Evolutionary conservation across 2,888 invertebrate species (phyloP).

Genomic region (Drosophila diplacantha): DNA sequence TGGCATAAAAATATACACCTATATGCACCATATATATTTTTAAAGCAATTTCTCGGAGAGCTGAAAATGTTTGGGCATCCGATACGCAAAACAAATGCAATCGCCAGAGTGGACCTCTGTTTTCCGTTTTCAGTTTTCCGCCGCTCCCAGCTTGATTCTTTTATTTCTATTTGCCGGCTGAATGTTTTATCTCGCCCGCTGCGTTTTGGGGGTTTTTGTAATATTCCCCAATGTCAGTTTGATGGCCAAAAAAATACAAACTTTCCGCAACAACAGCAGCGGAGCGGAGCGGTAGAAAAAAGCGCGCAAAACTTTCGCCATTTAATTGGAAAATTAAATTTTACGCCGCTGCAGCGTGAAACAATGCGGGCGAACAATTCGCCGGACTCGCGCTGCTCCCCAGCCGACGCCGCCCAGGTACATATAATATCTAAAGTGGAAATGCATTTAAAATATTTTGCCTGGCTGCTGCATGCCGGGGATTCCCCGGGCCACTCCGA

Average conservation of each 20-base stretch:
- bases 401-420: constrained; percentile 37
- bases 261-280: constrained; percentile 47
- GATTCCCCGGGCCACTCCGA: constrained; percentile 17
- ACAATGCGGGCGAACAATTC: constrained; percentile 48
- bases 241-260: constrained; percentile 57
- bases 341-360: constrained; percentile 45
- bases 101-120: constrained; percentile 16
- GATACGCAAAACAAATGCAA: constrained; percentile 60
- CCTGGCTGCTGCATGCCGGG: constrained; percentile 26
- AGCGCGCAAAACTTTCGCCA: constrained; percentile 45
- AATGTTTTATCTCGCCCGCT: constrained; percentile 56
- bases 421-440: constrained; percentile 49
- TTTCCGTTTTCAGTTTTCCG: constrained; percentile 7
- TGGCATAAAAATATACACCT: not conserved
- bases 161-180: constrained; percentile 14
- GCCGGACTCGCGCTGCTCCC: constrained; percentile 29
- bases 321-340: constrained; percentile 77
- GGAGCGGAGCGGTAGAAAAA: not conserved
- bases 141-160: constrained; percentile 9
- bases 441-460: constrained; percentile 57
- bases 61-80: constrained; percentile 51
- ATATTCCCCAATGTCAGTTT: constrained; percentile 71
- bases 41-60: constrained; percentile 30
- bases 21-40: constrained; percentile 4
- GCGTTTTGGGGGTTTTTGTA: constrained; percentile 61